phyloP scores from a whole-genome alignment of 2,888 invertebrate species.

The Caenorhabditis doughertyi region DNA sequence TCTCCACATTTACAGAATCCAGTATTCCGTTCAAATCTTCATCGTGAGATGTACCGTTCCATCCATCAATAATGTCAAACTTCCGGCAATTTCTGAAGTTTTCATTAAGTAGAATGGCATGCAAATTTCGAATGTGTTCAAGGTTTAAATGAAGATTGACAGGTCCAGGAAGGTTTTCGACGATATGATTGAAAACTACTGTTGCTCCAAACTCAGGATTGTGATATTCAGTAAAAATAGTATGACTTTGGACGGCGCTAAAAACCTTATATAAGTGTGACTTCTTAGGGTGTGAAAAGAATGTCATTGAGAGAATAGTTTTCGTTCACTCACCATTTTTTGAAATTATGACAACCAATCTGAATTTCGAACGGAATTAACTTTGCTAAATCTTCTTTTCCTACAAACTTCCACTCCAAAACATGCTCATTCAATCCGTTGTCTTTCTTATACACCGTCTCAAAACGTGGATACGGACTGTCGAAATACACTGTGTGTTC shows the following conservation, averaged over 20 bases:
- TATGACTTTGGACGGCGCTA: not conserved
- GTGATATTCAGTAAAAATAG: not conserved
- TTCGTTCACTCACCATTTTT: not conserved
- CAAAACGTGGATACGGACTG: not conserved
- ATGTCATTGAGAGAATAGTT: not conserved
- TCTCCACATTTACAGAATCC: not conserved
- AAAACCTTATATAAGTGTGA: no score
- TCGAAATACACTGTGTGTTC: constrained; percentile 1
- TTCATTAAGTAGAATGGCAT: constrained; percentile 2
- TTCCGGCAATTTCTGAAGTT: not conserved
- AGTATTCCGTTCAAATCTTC: constrained; percentile 4
- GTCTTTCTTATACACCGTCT: not conserved
- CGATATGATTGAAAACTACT: constrained; percentile 5
- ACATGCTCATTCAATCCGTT: not conserved
- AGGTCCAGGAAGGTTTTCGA: not conserved
- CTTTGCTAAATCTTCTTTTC: not conserved
- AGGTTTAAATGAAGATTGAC: not conserved
- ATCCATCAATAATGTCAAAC: not conserved
- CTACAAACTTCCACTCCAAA: not conserved
- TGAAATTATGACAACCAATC: not conserved
- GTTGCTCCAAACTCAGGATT: constrained; percentile 1
- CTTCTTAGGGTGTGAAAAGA: no score
- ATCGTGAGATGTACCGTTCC: not conserved
- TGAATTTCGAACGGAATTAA: not conserved
- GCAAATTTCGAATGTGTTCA: not conserved